These are phyloP conservation scores for Spisula subtruncata DNA, from an alignment of 2,888 invertebrate species.

Conservation along the genomic window DNA sequence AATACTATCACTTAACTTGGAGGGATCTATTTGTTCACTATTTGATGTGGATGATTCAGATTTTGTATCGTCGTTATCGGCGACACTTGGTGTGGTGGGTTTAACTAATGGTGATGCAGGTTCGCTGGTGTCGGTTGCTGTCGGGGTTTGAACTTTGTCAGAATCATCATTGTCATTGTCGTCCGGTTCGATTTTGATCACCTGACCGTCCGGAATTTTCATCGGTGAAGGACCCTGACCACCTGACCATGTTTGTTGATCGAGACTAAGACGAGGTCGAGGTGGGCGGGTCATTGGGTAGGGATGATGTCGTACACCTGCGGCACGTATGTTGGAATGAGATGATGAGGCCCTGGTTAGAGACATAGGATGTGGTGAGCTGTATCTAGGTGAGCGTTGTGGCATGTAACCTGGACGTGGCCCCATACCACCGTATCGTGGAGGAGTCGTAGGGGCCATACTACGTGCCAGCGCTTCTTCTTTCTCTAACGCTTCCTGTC, in stretches of 20 bases:
- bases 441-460: slow-evolving; percentile 38
- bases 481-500: slow-evolving; percentile 41
- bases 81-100: neutral
- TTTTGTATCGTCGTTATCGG: slow-evolving; percentile 37
- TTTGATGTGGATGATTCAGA: slow-evolving; percentile 52
- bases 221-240: slow-evolving; percentile 16
- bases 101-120: slow-evolving; percentile 38
- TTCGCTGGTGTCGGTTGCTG: slow-evolving; percentile 2
- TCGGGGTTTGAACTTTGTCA: neutral
- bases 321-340: slow-evolving; percentile 12
- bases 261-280: slow-evolving; percentile 30
- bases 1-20: slow-evolving; percentile 37
- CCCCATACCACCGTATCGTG: slow-evolving; percentile 34
- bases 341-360: slow-evolving; percentile 28
- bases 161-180: slow-evolving; percentile 34
- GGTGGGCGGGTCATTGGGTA: slow-evolving; percentile 43
- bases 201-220: slow-evolving; percentile 44
- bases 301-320: slow-evolving; percentile 38
- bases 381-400: slow-evolving; percentile 46
- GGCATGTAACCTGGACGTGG: slow-evolving; percentile 35
- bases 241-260: slow-evolving; percentile 24
- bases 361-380: slow-evolving; percentile 36
- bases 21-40: slow-evolving; percentile 49
- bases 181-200: slow-evolving; percentile 61
- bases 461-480: slow-evolving; percentile 39